phyloP scores from a whole-genome alignment of 1,140 invertebrate species.

The Chelonus insularis region DNA sequence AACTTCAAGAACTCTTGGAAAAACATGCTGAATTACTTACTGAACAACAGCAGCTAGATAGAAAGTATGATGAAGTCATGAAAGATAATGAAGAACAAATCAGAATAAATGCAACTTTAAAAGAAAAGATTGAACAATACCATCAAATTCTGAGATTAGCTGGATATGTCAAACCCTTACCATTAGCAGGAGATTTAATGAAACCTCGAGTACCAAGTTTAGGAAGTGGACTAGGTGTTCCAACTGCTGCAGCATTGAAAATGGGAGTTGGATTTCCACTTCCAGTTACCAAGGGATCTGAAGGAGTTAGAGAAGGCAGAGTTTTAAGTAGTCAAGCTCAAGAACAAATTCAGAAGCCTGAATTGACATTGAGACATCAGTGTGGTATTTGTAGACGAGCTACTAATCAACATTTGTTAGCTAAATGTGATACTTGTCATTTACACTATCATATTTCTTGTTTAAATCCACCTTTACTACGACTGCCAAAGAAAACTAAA shows the following conservation, averaged over 20 bases:
- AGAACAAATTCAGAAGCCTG: conserved; percentile 65
- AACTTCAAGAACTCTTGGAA: conserved; percentile 73
- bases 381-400: conserved; percentile 84
- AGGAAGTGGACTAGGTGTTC: conserved; percentile 61
- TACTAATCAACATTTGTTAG: conserved; percentile 84
- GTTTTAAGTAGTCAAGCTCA: conserved; percentile 65
- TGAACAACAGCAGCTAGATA: conserved; percentile 73
- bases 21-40: conserved; percentile 73
- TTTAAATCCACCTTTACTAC: conserved; percentile 85
- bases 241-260: conserved; percentile 78
- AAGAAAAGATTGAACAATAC: conserved; percentile 62
- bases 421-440: conserved; percentile 93
- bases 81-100: conserved; percentile 56
- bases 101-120: conserved; percentile 59
- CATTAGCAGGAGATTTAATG: conserved; percentile 43
- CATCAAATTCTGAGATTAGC: conserved; percentile 46
- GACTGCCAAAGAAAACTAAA: conserved; percentile 94
- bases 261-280: conserved; percentile 81
- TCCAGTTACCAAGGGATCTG: conserved; percentile 61
- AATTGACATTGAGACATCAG: conserved; percentile 58
- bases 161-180: conserved; percentile 50
- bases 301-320: conserved; percentile 59
- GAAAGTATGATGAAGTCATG: conserved; percentile 77
- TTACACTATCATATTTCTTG: conserved; percentile 92
- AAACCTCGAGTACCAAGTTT: conserved; percentile 49